These are phyloP conservation scores for Meloidogyne hapla DNA, from an alignment of 1,140 invertebrate genomes.

Conservation along the genomic window DNA sequence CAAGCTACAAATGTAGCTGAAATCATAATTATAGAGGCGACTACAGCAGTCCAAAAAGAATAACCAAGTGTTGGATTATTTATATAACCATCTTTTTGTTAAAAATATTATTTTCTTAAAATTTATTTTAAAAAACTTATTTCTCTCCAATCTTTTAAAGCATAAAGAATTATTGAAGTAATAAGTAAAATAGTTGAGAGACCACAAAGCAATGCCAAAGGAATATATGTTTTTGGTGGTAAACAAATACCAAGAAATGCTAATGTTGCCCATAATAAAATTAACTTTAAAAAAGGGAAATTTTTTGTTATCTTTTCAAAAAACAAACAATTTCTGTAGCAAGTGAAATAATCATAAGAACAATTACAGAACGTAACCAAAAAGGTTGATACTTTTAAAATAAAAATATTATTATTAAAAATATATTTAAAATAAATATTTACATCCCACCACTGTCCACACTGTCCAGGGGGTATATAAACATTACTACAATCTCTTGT, in stretches of 20 bases:
- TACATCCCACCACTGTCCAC: slow-evolving; percentile 25
- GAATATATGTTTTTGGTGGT: slow-evolving; percentile 15
- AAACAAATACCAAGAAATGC: slow-evolving; percentile 23
- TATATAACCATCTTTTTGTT: not conserved
- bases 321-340: slow-evolving; percentile 18
- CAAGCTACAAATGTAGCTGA: slow-evolving; percentile 14
- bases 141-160: slow-evolving; percentile 12
- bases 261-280: slow-evolving; percentile 10
- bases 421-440: not conserved
- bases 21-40: slow-evolving; percentile 13
- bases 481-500: not conserved
- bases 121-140: slow-evolving; percentile 4
- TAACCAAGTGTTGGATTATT: slow-evolving; percentile 13
- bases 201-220: slow-evolving; percentile 12
- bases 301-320: no score
- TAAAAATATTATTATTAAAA: no score
- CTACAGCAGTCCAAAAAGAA: slow-evolving; percentile 17
- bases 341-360: slow-evolving; percentile 21
- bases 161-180: slow-evolving; percentile 9
- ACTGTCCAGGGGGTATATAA: not conserved
- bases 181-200: slow-evolving; percentile 24
- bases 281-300: not conserved
- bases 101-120: not conserved
- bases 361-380: slow-evolving; percentile 28
- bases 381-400: slow-evolving; percentile 28